Conservation (phyloP, 2,888 invertebrate genomes). For the Dasypolia templi region DNA sequence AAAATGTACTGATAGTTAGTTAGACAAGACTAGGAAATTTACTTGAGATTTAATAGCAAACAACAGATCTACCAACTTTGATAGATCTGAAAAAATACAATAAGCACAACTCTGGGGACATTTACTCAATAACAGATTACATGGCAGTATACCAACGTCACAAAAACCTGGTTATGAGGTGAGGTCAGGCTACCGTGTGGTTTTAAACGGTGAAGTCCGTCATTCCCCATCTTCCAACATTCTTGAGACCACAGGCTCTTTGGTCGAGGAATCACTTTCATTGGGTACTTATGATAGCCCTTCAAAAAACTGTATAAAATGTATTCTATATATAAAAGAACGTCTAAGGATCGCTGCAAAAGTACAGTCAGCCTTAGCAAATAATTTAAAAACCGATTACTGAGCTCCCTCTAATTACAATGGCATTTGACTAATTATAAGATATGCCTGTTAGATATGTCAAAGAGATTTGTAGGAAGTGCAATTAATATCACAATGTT, state of each 20-base stretch:
- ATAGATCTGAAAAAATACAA: not conserved
- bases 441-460: conserved; percentile 56
- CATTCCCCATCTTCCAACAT: too few relatives aligned
- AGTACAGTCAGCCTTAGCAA: not conserved
- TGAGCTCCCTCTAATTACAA: conserved; percentile 31
- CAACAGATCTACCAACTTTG: not conserved
- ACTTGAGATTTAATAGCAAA: not conserved
- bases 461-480: conserved; percentile 59
- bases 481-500: conserved; percentile 45
- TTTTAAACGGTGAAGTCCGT: too few relatives aligned
- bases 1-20: conserved; percentile 30
- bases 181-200: not conserved
- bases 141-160: not conserved
- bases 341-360: not conserved
- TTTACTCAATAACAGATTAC: not conserved
- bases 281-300: not conserved
- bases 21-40: conserved; percentile 23
- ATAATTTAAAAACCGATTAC: conserved; percentile 9
- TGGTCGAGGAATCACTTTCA: not conserved
- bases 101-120: not conserved
- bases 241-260: not conserved
- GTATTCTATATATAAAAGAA: not conserved
- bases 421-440: conserved; percentile 59
- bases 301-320: not conserved
- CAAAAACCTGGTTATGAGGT: not conserved